Evolutionary conservation across 2,888 invertebrate genomes (phyloP), one percentile per base, ranked within the genome.

Genomic region (Cyclophora albipunctata): DNA sequence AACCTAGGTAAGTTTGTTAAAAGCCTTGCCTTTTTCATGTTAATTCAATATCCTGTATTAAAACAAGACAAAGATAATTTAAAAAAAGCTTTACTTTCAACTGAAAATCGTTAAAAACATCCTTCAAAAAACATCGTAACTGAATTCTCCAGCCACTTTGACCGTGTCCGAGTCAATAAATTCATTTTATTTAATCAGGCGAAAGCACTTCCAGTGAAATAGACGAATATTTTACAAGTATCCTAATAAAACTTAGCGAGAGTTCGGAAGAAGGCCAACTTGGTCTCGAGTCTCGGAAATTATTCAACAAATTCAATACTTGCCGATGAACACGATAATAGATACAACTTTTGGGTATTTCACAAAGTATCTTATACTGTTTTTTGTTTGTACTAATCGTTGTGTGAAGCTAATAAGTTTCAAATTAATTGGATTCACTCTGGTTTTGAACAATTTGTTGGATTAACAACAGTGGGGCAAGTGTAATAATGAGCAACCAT

Each of bases 101-200:
- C 20, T 20, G 20, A 20, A 20, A 2, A 37, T 37, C 5, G 5
- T 51, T 42, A 44, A 46, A 51, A 54, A 55, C 51, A 53, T 50
- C 52, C 5, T 37, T 5, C 37, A 49, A 56, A 53, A 55, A 57
- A 58, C 51, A 52, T 48, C 51, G 52, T 51, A 45, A 49, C 51
- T 33, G 45, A 66, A 71, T 67, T 65, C 66, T 63, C 61, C 63
- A 60, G 63, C 63, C 64, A 73, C 66, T 74, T 69, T 70, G 63
- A 58, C 66, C 68, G 69, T 73, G 72, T 77, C 74, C 72, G 73
- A 84, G 79, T 83, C 80, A 84, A 85, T 75, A 75, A 76, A 77
- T 86, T 85, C 82, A 79, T 84, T 83, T 80, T 85, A 85, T 85
- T 84, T 84, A 86, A 85, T 86, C 86, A 84, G 74, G 73, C 84